Evolutionary conservation across 2,888 invertebrate genomes (phyloP), one percentile per base, ranked within the genome.

Genomic region (Leucania comma): DNA sequence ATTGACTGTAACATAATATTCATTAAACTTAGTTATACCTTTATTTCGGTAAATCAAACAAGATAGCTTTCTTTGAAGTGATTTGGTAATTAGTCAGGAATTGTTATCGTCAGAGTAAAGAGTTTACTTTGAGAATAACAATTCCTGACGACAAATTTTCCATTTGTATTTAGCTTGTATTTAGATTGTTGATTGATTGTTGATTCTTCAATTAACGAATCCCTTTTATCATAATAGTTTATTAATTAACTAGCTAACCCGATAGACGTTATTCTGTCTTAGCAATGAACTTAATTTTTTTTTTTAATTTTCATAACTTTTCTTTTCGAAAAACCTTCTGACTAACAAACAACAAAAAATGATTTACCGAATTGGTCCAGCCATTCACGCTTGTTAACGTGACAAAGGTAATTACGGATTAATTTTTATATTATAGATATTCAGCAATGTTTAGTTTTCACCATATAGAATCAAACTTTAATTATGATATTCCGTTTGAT

Each of bases 401-500:
- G 14, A 12, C 3, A 3, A 14, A 14, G 14, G 12, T 35, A 35
- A 35, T 9, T 35, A 35, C 9, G 35, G 9, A 38, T 38, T 38
- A 10, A 35, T 38, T 38, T 12, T 12, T 12, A 38, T 38, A 14
- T 38, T 3, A 10, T 35, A 35, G 35, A 35, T 35, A 38, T 42
- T 14, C 38, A 42, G 38, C 14, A 42, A 42, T 42, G 14, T 29
- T 35, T 29, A 56, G 14, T 24, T 20, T 54, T 12, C 24, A 42
- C 57, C 69, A 35, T 64, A 17, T 24, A 68, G 42, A 75, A 66
- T 67, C 10, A 42, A 38, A 57, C 51, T 60, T 38, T 50, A 69
- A 74, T 78, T 60, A 66, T 26, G n/a, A 51, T 65, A 65, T 78
- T 35, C 64, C 32, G n/a, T 70, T 78, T 64, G 32, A 59, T 26